Evolutionary conservation across 2,113 vertebrate species (phyloP), one percentile per base, ranked within the genome.

Genomic region (Actenoides lindsayi): DNA sequence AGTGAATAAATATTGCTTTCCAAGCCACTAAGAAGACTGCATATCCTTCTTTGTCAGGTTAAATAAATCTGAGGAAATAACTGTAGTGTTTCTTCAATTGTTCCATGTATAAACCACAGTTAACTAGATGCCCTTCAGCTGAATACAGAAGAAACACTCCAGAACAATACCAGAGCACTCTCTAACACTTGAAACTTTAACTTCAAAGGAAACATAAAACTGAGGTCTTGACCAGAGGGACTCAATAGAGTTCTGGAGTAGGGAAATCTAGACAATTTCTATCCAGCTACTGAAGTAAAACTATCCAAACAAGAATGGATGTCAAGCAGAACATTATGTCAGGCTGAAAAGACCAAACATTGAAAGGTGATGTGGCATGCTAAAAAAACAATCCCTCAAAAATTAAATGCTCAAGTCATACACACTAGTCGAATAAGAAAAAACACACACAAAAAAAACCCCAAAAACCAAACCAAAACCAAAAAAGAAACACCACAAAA

Each of bases 41-140:
- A 20, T 51, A 83, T 41, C 35, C 21, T 75, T 86, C 77, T 94
- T 74, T 51, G 35, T 73, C 83, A 88, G 37, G 35, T 16, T 83
- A 50, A 78, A 91, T 93, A 97, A 86, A 87, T 78, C 56, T 70
- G 37, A 69, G n/a, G 35, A 79, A 90, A 56, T 83, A 57, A 76
- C 54, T 76, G 3, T 7, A 64, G 17, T 30, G 48, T 71, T 94
- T 93, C 42, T 93, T 85, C 75, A 85, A 60, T 64, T 83, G 48
- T 88, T 75, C 37, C 24, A 73, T 6, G 7, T 78, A 69, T 76
- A 87, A 93, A 59, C 33, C 39, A 79, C 35, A 42, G 74, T 64
- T 53, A 60, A 68, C n/a, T 33, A 50, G 3, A 50, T 24, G 60
- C 5, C 41, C 44, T 83, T 87, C 62, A 76, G 75, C 23, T 13